Evolutionary conservation across 2,113 vertebrate species (phyloP).

Genomic region (Cryptomyrus ogoouensis): DNA sequence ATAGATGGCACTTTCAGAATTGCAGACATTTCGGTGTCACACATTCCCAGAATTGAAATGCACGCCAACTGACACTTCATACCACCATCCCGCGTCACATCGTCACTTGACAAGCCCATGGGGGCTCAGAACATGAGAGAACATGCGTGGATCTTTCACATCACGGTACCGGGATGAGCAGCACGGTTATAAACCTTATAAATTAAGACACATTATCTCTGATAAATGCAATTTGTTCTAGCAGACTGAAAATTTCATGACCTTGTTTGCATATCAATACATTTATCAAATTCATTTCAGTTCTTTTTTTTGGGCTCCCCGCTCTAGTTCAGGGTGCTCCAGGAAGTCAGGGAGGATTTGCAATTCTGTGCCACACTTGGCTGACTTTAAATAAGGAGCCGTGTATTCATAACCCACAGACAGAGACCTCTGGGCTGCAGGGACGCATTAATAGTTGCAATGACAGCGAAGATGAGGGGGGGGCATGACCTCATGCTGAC

Average conservation of each 20-base stretch:
- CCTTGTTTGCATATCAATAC: slow-evolving; percentile 7
- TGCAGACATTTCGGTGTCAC: background rate
- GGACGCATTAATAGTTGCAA: background rate
- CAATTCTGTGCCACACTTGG: background rate
- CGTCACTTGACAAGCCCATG: background rate
- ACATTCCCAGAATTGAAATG: background rate
- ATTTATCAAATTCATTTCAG: background rate
- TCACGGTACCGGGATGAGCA: background rate
- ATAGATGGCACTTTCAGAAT: background rate
- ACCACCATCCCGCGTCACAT: background rate
- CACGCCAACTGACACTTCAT: background rate
- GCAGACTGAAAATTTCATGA: background rate
- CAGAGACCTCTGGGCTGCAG: background rate
- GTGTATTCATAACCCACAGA: background rate
- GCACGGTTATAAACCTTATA: background rate
- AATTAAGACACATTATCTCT: background rate
- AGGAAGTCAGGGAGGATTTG: background rate
- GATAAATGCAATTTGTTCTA: slow-evolving; percentile 12
- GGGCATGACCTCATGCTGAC: background rate
- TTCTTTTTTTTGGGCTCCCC: background rate
- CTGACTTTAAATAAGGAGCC: slow-evolving; percentile 4
- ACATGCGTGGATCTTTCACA: background rate
- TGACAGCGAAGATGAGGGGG: no score
- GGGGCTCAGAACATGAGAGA: background rate
- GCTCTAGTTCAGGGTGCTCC: background rate